phyloP scores from a whole-genome alignment of 2,797 vertebrate genomes.

The Sebastolobus alascanus region DNA sequence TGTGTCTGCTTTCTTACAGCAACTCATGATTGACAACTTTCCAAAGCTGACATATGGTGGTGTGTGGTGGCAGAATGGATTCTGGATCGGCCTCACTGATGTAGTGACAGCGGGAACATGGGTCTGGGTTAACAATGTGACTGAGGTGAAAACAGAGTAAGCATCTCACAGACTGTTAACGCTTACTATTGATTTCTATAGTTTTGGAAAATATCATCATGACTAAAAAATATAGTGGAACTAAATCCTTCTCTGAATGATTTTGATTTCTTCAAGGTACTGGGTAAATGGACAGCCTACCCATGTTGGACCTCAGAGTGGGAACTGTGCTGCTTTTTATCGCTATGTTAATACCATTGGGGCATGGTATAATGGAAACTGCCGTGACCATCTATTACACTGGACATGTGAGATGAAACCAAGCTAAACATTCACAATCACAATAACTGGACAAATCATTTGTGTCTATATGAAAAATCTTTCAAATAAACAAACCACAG shows the following conservation, averaged over 20 bases:
- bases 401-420: conserved; percentile 71
- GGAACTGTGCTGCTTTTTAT: conserved; percentile 60
- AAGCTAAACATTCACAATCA: not conserved
- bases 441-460: not conserved
- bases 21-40: conserved; percentile 29
- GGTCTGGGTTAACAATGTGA: conserved; percentile 73
- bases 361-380: conserved; percentile 63
- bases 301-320: not conserved
- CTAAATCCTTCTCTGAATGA: not conserved
- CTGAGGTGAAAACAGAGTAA: conserved; percentile 52
- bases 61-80: conserved; percentile 47
- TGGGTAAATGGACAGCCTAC: conserved; percentile 62
- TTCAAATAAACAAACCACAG: conserved; percentile 21
- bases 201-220: not conserved
- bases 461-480: not conserved
- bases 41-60: not conserved
- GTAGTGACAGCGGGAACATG: conserved; percentile 36
- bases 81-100: conserved; percentile 72
- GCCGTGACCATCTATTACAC: conserved; percentile 11
- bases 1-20: conserved; percentile 36
- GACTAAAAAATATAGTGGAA: not conserved
- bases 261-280: conserved; percentile 54
- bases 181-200: not conserved
- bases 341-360: not conserved
- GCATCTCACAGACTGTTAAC: conserved; percentile 4